Evolutionary conservation across 2,888 invertebrate species (phyloP).

Genomic region (Sceliomorpha sp.): DNA sequence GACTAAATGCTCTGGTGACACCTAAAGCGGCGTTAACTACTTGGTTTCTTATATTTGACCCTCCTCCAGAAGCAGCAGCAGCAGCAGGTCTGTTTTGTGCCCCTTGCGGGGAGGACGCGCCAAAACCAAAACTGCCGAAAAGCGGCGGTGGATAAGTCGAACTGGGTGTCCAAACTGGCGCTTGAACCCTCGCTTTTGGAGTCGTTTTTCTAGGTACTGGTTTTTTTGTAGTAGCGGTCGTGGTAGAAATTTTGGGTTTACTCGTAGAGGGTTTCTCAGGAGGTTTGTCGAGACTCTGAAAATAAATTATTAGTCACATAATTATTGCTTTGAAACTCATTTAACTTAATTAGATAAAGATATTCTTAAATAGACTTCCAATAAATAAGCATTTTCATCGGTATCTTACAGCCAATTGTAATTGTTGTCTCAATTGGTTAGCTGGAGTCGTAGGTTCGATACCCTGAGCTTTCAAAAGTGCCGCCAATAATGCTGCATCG

Average conservation of each 20-base stretch:
- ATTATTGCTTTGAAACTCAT: constrained; percentile 7
- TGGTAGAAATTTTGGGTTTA: constrained; percentile 49
- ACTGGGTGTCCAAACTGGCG: constrained; percentile 68
- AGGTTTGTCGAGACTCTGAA: constrained; percentile 30
- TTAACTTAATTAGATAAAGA: constrained; percentile 1
- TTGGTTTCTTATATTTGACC: constrained; percentile 79
- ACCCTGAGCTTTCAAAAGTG: constrained; percentile 86
- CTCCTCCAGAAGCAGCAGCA: constrained; percentile 24
- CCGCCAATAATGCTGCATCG: constrained; percentile 87
- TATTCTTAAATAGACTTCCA: constrained; percentile 3
- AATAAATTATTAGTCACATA: constrained; percentile 4
- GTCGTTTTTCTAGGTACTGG: constrained; percentile 54
- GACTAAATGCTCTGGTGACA: constrained; percentile 88
- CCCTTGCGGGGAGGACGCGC: constrained; percentile 51
- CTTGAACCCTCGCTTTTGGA: constrained; percentile 78
- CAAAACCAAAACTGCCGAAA: constrained; percentile 71
- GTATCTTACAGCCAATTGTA: constrained; percentile 82
- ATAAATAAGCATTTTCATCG: background rate
- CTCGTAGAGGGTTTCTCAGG: constrained; percentile 9
- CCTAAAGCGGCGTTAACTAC: constrained; percentile 88
- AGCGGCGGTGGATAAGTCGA: constrained; percentile 78
- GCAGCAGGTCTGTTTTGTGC: constrained; percentile 13
- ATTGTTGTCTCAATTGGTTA: constrained; percentile 83
- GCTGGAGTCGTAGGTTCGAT: constrained; percentile 86
- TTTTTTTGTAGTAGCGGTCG: constrained; percentile 27